A percentile compares a stretch with the other conserved stretches of the same genome.
Conservation (phyloP, 2,113 vertebrate species). For the Rhea pennata region DNA sequence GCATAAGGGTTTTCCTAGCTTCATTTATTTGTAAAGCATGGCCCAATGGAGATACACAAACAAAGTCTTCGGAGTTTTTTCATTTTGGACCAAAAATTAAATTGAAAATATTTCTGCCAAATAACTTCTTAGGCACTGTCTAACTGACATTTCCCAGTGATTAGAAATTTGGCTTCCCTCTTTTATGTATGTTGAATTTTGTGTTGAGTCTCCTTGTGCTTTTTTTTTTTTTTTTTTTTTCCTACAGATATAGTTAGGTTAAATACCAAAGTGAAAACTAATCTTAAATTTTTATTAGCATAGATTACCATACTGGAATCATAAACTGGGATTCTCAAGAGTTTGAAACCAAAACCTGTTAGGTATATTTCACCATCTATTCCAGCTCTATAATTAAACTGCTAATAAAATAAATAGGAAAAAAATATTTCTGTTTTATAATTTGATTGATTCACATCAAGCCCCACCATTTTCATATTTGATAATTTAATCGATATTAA, state of each 20-base stretch:
- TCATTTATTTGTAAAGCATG: conserved; percentile 28
- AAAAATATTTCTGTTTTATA: not conserved
- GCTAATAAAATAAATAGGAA: not conserved
- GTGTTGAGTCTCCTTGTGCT: not conserved
- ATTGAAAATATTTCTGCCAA: not conserved
- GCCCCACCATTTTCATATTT: not conserved
- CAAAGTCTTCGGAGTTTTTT: not conserved
- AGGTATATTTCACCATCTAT: not conserved
- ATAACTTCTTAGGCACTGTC: not conserved
- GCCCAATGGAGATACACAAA: not conserved
- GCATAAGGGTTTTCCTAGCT: not conserved
- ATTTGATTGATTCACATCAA: not conserved
- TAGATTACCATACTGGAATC: not conserved
- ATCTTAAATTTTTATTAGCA: not conserved
- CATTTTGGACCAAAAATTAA: not conserved
- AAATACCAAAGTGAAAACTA: not conserved
- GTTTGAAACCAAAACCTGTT: not conserved
- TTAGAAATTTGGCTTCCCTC: not conserved
- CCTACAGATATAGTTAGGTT: not conserved
- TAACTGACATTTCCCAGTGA: not conserved
- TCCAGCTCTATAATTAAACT: not conserved
- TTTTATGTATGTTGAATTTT: not conserved
- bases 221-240: not conserved
- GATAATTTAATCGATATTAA: not conserved
- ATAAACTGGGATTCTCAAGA: not conserved